Conservation (phyloP, 2,888 invertebrate genomes). For the Meganola albula region DNA sequence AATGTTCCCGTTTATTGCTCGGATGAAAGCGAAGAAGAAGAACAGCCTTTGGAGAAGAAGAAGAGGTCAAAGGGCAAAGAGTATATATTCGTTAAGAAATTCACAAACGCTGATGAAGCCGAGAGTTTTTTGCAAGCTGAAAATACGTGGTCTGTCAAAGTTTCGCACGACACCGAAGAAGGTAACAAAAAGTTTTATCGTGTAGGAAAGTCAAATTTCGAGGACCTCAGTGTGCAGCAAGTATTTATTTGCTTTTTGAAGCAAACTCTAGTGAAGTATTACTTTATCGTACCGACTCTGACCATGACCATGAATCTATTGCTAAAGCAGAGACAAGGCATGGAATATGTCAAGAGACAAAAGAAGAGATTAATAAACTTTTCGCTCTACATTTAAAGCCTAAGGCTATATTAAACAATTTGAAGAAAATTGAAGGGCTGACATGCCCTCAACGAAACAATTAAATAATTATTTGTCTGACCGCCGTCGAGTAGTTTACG, state of each 20-base stretch:
- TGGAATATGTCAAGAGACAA: constrained; percentile 4
- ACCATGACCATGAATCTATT: constrained; percentile 2
- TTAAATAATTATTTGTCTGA: constrained; percentile 13
- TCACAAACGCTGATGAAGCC: not conserved
- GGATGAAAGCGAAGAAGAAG: constrained; percentile 4
- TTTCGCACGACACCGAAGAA: not conserved
- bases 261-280: not conserved
- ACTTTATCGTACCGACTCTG: not conserved
- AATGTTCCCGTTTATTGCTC: constrained; percentile 6
- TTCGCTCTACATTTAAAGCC: constrained; percentile 11
- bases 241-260: not conserved
- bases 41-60: constrained; percentile 1
- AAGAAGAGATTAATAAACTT: constrained; percentile 12
- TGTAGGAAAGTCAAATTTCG: not conserved
- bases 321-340: not conserved
- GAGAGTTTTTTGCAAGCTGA: not conserved
- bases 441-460: constrained; percentile 11
- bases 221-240: not conserved
- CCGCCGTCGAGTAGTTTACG: constrained; percentile 8
- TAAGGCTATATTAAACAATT: constrained; percentile 12
- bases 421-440: constrained; percentile 5
- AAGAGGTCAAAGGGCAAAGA: constrained; percentile 1
- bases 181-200: not conserved
- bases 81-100: not conserved
- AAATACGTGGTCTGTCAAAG: not conserved